These are phyloP conservation scores for Kuschelorhynchus macadamiae DNA, from an alignment of 2,888 invertebrate genomes.

Conservation along the genomic window DNA sequence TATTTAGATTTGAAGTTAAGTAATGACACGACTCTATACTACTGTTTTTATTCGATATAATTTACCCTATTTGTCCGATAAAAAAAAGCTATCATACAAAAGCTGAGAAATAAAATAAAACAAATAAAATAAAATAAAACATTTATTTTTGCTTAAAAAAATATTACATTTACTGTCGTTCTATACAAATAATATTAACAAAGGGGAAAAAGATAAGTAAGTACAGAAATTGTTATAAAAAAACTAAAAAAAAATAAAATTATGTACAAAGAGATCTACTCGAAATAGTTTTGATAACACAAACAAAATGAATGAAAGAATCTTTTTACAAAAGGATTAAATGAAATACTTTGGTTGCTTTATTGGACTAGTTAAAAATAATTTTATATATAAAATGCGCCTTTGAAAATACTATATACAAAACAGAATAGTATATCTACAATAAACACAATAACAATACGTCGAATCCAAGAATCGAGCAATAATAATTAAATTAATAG, in stretches of 20 bases:
- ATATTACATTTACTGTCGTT: constrained; percentile 32
- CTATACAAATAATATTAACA: constrained; percentile 49
- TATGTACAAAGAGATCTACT: constrained; percentile 36
- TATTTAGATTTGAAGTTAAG: constrained; percentile 31
- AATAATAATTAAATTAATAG: constrained; percentile 42
- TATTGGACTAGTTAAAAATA: constrained; percentile 66
- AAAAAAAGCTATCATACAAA: constrained; percentile 46
- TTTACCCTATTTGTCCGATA: constrained; percentile 67
- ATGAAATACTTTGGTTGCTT: constrained; percentile 67
- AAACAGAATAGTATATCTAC: constrained; percentile 45
- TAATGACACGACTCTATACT: constrained; percentile 35
- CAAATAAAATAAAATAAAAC: constrained; percentile 54
- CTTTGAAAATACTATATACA: constrained; percentile 45
- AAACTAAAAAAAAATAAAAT: constrained; percentile 44
- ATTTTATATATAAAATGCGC: constrained; percentile 26
- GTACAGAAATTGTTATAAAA: constrained; percentile 49
- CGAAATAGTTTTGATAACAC: not conserved
- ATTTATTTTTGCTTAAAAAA: constrained; percentile 56
- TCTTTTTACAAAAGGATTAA: constrained; percentile 53
- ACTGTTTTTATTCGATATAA: constrained; percentile 27
- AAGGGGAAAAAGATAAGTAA: constrained; percentile 40
- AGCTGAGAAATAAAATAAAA: constrained; percentile 41
- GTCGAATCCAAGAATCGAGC: constrained; percentile 34
- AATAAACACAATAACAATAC: constrained; percentile 39
- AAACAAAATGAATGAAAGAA: constrained; percentile 28